These are phyloP conservation scores for Phymanthus crucifer DNA, from an alignment of 92 coral and sea anemone genomes.

Conservation along the genomic window DNA sequence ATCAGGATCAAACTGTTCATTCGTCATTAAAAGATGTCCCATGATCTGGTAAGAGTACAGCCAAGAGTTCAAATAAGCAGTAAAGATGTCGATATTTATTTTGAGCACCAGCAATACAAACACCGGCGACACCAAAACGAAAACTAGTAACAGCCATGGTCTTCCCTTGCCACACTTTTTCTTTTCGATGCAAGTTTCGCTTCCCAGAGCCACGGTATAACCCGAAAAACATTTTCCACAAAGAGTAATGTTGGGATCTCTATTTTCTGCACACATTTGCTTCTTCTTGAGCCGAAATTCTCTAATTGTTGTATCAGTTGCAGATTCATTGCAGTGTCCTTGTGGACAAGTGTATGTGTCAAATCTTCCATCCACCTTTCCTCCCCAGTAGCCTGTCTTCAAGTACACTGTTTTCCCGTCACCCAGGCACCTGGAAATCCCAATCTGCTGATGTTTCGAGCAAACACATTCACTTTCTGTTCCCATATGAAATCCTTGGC, in stretches of 20 bases:
- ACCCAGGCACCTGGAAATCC: constrained; percentile 33
- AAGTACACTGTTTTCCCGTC: constrained; percentile 47
- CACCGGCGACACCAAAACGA: constrained; percentile 12
- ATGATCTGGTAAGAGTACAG: constrained; percentile 69
- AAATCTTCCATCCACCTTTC: constrained; percentile 21
- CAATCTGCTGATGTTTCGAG: constrained; percentile 13
- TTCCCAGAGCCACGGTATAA: constrained; percentile 50
- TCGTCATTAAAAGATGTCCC: constrained; percentile 27
- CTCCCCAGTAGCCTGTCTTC: constrained; percentile 60
- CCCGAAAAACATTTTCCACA: constrained; percentile 45
- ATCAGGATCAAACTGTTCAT: constrained; percentile 49
- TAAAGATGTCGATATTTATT: constrained; percentile 54
- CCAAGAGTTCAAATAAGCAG: constrained; percentile 65
- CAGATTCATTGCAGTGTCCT: constrained; percentile 36
- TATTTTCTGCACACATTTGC: constrained; percentile 38
- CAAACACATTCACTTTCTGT: constrained; percentile 52
- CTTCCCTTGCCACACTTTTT: background rate
- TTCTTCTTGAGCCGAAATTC: background rate
- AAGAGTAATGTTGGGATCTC: constrained; percentile 26
- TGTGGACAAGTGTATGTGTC: constrained; percentile 41
- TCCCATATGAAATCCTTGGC: constrained; percentile 59
- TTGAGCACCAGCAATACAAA: constrained; percentile 38
- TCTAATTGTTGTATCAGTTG: constrained; percentile 9
- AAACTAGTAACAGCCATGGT: constrained; percentile 42
- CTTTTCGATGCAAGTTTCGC: constrained; percentile 30